Conservation (phyloP, 1,140 invertebrate species). For the Wasmannia auropunctata region DNA sequence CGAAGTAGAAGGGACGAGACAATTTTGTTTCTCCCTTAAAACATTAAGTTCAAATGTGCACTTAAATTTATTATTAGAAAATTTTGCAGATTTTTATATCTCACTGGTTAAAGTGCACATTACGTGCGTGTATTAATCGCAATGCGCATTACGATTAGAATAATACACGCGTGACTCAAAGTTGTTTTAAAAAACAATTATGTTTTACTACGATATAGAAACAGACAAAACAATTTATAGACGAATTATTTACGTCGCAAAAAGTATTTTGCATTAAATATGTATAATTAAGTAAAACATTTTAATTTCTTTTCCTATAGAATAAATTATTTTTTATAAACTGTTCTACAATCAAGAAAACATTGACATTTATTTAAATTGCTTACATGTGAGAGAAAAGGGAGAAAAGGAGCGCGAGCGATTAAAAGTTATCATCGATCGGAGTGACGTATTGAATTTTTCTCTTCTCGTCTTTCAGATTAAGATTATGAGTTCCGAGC, state of each 20-base stretch:
- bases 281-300: neutral
- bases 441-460: neutral
- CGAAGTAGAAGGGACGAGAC: neutral
- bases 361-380: neutral
- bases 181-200: neutral
- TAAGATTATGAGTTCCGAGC: conserved; percentile 82
- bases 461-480: conserved; percentile 75
- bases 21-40: neutral
- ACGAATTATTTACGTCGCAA: neutral
- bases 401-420: neutral
- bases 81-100: neutral
- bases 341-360: neutral
- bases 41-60: neutral
- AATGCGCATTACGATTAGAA: neutral
- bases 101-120: neutral
- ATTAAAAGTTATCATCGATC: neutral
- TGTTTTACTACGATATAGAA: neutral
- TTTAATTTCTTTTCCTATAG: no score
- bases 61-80: neutral
- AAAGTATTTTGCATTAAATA: neutral
- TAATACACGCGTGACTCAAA: neutral
- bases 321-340: neutral
- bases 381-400: neutral
- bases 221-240: neutral
- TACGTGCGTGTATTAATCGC: neutral